Percentiles rank a stretch among this genome's conserved stretches.
Evolutionary conservation across 2,797 vertebrate species (phyloP).

Genomic region (Corythornis leucogaster): DNA sequence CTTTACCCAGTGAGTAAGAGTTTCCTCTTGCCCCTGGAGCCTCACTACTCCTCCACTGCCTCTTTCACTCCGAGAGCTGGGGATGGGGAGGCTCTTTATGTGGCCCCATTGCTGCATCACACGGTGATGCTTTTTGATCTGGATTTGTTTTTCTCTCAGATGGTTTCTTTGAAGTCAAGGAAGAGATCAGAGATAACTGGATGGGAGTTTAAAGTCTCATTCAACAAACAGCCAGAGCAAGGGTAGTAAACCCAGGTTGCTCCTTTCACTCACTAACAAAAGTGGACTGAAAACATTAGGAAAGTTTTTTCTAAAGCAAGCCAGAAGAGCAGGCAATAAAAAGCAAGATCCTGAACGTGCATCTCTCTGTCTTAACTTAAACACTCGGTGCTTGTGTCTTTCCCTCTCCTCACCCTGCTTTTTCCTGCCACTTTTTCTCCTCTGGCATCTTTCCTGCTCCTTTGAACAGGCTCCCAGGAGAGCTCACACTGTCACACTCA

Average conservation of each 20-base stretch:
- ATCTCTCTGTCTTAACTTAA: background rate
- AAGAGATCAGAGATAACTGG: background rate
- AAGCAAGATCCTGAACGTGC: background rate
- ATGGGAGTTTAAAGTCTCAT: background rate
- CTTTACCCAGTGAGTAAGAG: background rate
- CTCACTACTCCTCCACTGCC: background rate
- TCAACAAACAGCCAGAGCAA: background rate
- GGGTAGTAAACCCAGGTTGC: background rate
- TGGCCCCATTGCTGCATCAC: background rate
- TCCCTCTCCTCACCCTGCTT: background rate
- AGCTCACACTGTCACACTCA: background rate
- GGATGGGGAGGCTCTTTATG: background rate
- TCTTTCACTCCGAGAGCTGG: background rate
- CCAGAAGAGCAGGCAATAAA: background rate
- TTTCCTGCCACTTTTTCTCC: conserved; percentile 44
- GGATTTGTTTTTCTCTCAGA: background rate
- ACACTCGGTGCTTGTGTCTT: background rate
- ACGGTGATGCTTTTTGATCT: background rate
- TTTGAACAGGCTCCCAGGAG: background rate
- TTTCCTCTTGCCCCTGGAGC: background rate
- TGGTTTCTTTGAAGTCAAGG: background rate
- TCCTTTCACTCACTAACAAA: background rate
- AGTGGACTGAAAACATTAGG: background rate
- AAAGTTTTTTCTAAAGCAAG: background rate
- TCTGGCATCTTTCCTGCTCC: conserved; percentile 15